Base-by-base conservation (phyloP, 92 coral and sea anemone genomes). In the Scolanthus callimorphus region DNA sequence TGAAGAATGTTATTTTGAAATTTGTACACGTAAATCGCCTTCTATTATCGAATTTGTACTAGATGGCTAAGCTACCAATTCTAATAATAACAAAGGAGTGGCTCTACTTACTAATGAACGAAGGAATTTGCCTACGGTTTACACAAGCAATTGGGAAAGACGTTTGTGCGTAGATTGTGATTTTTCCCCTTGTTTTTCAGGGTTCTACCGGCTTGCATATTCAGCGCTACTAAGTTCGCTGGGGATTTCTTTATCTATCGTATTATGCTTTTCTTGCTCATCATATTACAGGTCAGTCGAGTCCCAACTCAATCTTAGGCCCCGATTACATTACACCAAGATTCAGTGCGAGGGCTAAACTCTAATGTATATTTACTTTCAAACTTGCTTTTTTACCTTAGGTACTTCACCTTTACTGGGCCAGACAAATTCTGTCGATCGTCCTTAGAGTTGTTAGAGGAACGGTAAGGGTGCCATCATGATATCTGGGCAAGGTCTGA, bases 381-480 rank as follows among this genome's bases (percentile, higher is more conserved):
- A 34, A 15, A 6, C 15, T 15, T 17, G 15, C 27, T 11, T 50
- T 49, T 3, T 25, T 49, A 10, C 34, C 22, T 20, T 29, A 91
- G 97, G 55, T 80, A 0, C 83, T 91, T 11, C 97, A 91, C 55
- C 29, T 91, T 20, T 83, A 74, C 68, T 91, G 97, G 97, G 88
- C 85, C 25, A 81, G 70, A 59, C 71, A 74, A 54, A 85, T 91
- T 34, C 51, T 27, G 0, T 70, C 63, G 37, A 76, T 88, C 69
- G 78, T 77, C 20, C 54, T 54, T 55, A 50, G 55, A 51, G 74
- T 55, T 3, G 27, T 69, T 9, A 57, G 28, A 30, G 97, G 97
- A 76, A 83, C 81, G 79, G 97, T 91, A 25, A 27, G 27, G 19
- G 19, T 25, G 15, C 8, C 15, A 34, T 34, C 15, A 34, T 34